Base-by-base conservation (phyloP, 2,797 vertebrate species). In the Chelonia mydas region DNA sequence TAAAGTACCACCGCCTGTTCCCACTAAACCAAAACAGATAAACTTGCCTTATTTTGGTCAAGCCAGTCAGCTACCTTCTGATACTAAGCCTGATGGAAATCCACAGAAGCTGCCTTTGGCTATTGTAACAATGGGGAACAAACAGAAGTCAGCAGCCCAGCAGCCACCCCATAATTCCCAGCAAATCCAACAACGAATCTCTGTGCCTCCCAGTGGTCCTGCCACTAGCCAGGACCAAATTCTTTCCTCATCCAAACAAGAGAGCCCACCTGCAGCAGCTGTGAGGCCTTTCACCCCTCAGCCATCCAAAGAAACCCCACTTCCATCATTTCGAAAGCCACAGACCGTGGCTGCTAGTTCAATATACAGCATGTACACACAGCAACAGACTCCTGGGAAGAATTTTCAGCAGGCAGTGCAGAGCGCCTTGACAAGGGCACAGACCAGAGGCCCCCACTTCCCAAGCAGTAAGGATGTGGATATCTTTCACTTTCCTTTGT, bases 301-400 rank as follows among this genome's bases (percentile, higher is more conserved):
- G 94, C 99, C 99, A 0, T 98, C 98, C 90, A 99, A 99, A 98
- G 99, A 99, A 2, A 59, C 97, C 50, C 98, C 96, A 0, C 97
- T 98, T 0, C 97, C 98, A 1, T 94, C 98, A 1, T 96, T 99
- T 96, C 98, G 97, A 81, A 99, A 99, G 92, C 99, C 99, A 21
- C 99, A 99, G 94, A 99, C 98, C 0, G 97, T 99, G 94, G 99
- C 99, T 0, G 97, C 99, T 80, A 99, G 99, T 97, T 99, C 99
- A 50, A 99, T 99, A 96, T 99, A 99, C 92, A 99, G 99, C 95
- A 99, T 99, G 99, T 99, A 99, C 93, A 99, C 99, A 0, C 99
- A 99, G 92, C 97, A 98, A 89, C 98, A 98, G 68, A 98, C 98
- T 4, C 97, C 98, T 2, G 98, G 98, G 3, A 99, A 99, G 88